Evolutionary conservation across 2,797 vertebrate genomes (phyloP).

Genomic region (Cichlasoma orientale): DNA sequence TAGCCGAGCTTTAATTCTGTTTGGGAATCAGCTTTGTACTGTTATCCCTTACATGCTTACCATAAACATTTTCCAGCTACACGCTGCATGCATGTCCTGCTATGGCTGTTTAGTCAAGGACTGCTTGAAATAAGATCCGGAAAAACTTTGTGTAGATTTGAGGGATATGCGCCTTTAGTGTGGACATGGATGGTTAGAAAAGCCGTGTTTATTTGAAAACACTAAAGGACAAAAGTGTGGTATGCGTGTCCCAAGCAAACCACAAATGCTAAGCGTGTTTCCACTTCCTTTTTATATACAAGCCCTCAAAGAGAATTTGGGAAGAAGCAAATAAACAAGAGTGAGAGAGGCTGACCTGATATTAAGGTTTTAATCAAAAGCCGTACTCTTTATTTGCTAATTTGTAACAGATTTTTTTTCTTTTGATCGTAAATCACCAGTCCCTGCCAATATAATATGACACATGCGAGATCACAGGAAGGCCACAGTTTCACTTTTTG

Average conservation of each 20-base stretch:
- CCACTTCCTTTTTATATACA: constrained; percentile 44
- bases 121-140: neutral
- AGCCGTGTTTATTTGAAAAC: constrained; percentile 44
- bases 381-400: constrained; percentile 1
- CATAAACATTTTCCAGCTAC: neutral
- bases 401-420: constrained; percentile 16
- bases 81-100: neutral
- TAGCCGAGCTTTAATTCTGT: neutral
- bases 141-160: neutral
- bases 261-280: constrained; percentile 43
- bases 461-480: constrained; percentile 21
- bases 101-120: constrained; percentile 16
- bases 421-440: constrained; percentile 22
- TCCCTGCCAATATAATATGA: constrained; percentile 5
- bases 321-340: constrained; percentile 36
- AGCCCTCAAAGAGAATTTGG: constrained; percentile 6
- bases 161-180: constrained; percentile 15
- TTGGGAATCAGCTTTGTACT: neutral
- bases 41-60: neutral
- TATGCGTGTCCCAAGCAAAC: constrained; percentile 54
- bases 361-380: neutral
- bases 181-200: constrained; percentile 36
- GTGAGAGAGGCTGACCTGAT: constrained; percentile 4
- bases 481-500: neutral
- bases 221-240: constrained; percentile 25